Evolutionary conservation across 2,888 invertebrate genomes (phyloP).

Genomic region (Chrysina gloriosa): DNA sequence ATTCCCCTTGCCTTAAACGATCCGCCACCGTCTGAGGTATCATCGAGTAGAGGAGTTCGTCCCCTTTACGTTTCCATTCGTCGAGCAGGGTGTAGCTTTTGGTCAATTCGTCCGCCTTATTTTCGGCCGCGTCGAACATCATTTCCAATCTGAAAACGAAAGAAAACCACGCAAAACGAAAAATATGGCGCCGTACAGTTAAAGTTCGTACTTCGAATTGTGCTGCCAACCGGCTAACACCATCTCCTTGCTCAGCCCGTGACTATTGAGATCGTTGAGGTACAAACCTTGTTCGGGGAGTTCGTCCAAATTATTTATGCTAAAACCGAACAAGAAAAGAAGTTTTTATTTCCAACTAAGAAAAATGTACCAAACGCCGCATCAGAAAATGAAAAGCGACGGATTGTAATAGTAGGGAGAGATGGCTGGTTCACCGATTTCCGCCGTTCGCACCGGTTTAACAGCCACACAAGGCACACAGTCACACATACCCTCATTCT

Average conservation of each 20-base stretch:
- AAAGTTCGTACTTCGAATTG: constrained; percentile 71
- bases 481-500: no score
- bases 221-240: constrained; percentile 89
- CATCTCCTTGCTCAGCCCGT: constrained; percentile 86
- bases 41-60: constrained; percentile 91
- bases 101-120: constrained; percentile 81
- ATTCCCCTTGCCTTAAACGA: constrained; percentile 79
- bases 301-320: constrained; percentile 87
- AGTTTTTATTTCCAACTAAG: no score
- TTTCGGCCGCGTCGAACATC: constrained; percentile 85
- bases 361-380: no score
- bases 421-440: no score
- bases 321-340: no score
- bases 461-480: neutral
- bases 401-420: no score
- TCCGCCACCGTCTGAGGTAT: constrained; percentile 89
- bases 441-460: no score
- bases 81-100: constrained; percentile 83
- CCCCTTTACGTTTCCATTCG: constrained; percentile 87
- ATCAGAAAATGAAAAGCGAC: no score
- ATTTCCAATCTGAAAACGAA: constrained; percentile 72
- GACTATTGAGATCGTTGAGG: constrained; percentile 85
- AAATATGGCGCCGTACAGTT: neutral
- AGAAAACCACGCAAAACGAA: neutral
- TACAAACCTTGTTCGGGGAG: constrained; percentile 82